Evolutionary conservation across 1,140 invertebrate species (phyloP), one percentile per base, ranked within the genome.

Genomic region (Drosophila sp.): DNA sequence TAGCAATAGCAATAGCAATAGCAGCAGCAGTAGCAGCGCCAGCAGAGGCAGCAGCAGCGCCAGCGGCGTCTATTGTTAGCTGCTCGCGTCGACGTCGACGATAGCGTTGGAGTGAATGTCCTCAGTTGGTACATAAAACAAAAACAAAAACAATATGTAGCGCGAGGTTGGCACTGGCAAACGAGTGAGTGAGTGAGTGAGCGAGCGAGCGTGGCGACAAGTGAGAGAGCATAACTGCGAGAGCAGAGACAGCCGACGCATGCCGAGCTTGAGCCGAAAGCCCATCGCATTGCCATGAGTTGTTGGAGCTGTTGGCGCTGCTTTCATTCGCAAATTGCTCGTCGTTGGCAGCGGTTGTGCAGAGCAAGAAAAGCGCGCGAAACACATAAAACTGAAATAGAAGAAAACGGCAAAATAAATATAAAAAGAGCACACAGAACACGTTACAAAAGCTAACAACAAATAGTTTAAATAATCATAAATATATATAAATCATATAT

Each of bases 251-350:
- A 27, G 11, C 63, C 64, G 25, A 67, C 27, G 29, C 8, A 11
- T 27, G 63, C 65, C 50, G 32, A 58, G 54, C 34, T 50, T 38
- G 27, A 53, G 46, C 66, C 64, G 71, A 76, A 76, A 46, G 36
- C 53, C 7, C 16, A 27, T 7, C 34, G 72, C 62, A 50, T 59
- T 56, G 40, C 71, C 69, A 63, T 78, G 71, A 74, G 62, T 64
- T 72, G 77, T 67, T 72, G 46, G 73, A 58, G 80, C 75, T 80
- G 69, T 36, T 74, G 76, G 56, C 54, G 61, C 63, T 65, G 76
- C 74, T 81, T 87, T 91, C 90, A 91, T 90, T 91, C 90, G 84
- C 83, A 90, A 91, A 90, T 91, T 80, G 81, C 86, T 87, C 87
- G 84, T 91, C 90, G 87, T 84, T 76, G 81, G 72, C 65, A 89